phyloP scores from a whole-genome alignment of 2,888 invertebrate species.

The Sesia apiformis region DNA sequence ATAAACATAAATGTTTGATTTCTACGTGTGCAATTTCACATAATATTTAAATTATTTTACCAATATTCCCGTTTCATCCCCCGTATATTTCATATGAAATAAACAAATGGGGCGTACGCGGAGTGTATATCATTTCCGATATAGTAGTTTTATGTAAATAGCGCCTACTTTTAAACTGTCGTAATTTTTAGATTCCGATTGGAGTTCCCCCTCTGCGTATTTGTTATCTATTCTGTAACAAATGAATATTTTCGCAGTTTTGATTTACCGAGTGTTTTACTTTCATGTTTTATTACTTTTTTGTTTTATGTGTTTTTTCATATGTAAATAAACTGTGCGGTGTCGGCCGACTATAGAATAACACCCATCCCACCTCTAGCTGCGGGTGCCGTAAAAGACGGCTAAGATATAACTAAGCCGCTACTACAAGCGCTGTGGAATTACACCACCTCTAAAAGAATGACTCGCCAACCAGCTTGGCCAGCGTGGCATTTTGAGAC shows the following conservation, averaged over 20 bases:
- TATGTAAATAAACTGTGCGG: too few species aligned
- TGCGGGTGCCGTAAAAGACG: too few species aligned
- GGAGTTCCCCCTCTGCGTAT: slow-evolving; percentile 56
- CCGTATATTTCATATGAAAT: not conserved
- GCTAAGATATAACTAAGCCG: too few species aligned
- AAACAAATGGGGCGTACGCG: slow-evolving; percentile 45
- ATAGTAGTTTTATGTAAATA: slow-evolving; percentile 72
- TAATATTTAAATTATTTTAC: not conserved
- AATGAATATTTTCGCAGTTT: slow-evolving; percentile 59
- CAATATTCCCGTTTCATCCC: not conserved
- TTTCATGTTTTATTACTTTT: not conserved
- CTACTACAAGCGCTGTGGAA: too few species aligned
- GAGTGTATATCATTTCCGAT: slow-evolving; percentile 59
- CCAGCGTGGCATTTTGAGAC: too few species aligned
- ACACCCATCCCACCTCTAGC: too few species aligned
- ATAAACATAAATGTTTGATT: not conserved
- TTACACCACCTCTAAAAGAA: too few species aligned
- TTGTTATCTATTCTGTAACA: slow-evolving; percentile 61
- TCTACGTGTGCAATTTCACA: not conserved
- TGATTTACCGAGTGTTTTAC: slow-evolving; percentile 44
- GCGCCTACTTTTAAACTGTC: slow-evolving; percentile 72
- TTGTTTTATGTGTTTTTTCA: too few species aligned
- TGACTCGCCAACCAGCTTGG: too few species aligned
- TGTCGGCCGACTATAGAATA: too few species aligned
- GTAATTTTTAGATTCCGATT: slow-evolving; percentile 73